These are phyloP conservation scores for Sciurus niger DNA, from an alignment of 2,113 vertebrate species.

Conservation along the genomic window DNA sequence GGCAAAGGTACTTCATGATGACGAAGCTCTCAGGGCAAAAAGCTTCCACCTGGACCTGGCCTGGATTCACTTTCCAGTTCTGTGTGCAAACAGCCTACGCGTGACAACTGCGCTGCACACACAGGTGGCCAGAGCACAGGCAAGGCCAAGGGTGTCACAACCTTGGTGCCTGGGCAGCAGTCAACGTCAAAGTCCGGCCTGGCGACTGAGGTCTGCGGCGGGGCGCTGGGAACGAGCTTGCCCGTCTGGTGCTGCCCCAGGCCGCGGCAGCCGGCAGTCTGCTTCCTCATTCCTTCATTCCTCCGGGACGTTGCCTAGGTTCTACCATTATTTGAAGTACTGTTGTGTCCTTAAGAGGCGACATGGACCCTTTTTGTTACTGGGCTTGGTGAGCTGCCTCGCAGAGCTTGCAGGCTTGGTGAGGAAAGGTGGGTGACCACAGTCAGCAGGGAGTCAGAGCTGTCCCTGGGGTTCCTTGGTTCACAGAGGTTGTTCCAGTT, in stretches of 20 bases:
- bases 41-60: slow-evolving; percentile 78
- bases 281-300: slow-evolving; percentile 69
- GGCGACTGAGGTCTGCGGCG: slow-evolving; percentile 71
- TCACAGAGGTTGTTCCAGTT: background rate
- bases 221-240: slow-evolving; percentile 59
- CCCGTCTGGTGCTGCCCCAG: background rate
- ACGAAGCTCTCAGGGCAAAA: slow-evolving; percentile 73
- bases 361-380: slow-evolving; percentile 61
- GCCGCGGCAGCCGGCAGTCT: background rate
- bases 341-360: slow-evolving; percentile 52
- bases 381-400: slow-evolving; percentile 17
- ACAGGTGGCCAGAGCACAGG: slow-evolving; percentile 63
- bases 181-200: slow-evolving; percentile 59
- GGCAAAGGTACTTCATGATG: slow-evolving; percentile 61
- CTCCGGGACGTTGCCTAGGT: slow-evolving; percentile 78
- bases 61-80: slow-evolving; percentile 71
- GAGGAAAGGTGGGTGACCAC: no score
- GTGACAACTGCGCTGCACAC: slow-evolving; percentile 61
- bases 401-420: slow-evolving; percentile 61
- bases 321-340: slow-evolving; percentile 42
- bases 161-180: background rate
- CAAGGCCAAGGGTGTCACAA: background rate
- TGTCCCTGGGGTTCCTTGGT: background rate
- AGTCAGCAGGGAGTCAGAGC: no score
- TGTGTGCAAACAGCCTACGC: slow-evolving; percentile 49